A percentile compares a stretch with the other conserved stretches of the same genome.
These are phyloP conservation scores for Dissostichus mawsoni DNA, from an alignment of 2,113 vertebrate species.

Conservation along the genomic window DNA sequence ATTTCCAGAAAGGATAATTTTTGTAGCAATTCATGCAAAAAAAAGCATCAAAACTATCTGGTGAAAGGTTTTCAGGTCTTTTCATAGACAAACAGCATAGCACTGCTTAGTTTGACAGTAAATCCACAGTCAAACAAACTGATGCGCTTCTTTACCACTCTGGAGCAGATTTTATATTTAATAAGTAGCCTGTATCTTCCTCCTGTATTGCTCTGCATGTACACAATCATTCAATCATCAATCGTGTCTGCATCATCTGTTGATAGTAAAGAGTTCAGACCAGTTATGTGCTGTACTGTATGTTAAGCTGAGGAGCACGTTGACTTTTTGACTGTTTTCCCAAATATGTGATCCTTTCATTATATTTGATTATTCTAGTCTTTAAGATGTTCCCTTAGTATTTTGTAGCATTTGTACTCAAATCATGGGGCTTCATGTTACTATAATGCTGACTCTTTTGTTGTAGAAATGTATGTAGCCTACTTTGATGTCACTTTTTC, in stretches of 20 bases:
- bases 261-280: not conserved
- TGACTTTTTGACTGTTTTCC: conserved; percentile 55
- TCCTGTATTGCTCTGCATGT: conserved; percentile 35
- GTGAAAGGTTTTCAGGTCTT: not conserved
- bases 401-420: conserved; percentile 57
- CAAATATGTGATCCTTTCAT: conserved; percentile 55
- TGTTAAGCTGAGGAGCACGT: conserved; percentile 30
- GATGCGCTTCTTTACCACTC: not conserved
- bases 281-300: conserved; percentile 18
- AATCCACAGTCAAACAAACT: conserved; percentile 30
- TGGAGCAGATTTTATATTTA: not conserved
- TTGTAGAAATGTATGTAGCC: conserved; percentile 39
- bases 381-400: conserved; percentile 44
- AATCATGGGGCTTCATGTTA: conserved; percentile 21
- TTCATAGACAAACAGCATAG: not conserved
- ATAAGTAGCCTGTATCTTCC: not conserved
- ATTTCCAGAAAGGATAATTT: not conserved
- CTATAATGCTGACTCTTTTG: conserved; percentile 25
- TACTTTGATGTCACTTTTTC: conserved; percentile 37
- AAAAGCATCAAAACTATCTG: not conserved
- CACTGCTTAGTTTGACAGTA: conserved; percentile 6
- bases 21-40: too few species aligned
- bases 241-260: conserved; percentile 15
- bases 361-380: conserved; percentile 4
- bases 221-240: conserved; percentile 26